Conservation (phyloP, 2,113 vertebrate species). For the Xiphias gladius region DNA sequence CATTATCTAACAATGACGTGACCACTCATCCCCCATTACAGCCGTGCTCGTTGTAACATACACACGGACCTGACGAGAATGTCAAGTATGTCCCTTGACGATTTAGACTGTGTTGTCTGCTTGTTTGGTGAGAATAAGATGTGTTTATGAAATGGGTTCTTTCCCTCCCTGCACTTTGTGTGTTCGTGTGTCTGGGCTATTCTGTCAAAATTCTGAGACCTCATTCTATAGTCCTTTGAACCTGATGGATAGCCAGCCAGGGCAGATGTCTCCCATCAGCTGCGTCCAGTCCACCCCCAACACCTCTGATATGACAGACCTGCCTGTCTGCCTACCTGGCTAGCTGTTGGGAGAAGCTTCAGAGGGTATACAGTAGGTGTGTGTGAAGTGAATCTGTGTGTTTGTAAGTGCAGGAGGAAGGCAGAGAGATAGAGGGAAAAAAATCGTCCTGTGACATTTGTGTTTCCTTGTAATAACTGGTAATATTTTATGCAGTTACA, state of each 20-base stretch:
- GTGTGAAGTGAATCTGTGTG: slow-evolving; percentile 8
- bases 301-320: slow-evolving; percentile 55
- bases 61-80: slow-evolving; percentile 38
- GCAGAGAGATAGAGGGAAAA: not conserved
- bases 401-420: not conserved
- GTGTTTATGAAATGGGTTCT: slow-evolving; percentile 40
- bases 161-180: slow-evolving; percentile 22
- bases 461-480: not conserved
- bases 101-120: slow-evolving; percentile 47
- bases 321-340: slow-evolving; percentile 38
- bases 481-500: slow-evolving; percentile 18
- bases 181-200: slow-evolving; percentile 48
- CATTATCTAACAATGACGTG: slow-evolving; percentile 24
- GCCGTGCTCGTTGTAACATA: not conserved
- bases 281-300: slow-evolving; percentile 23
- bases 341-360: slow-evolving; percentile 9
- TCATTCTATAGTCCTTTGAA: slow-evolving; percentile 54
- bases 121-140: slow-evolving; percentile 13
- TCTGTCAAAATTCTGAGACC: slow-evolving; percentile 62
- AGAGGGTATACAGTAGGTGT: slow-evolving; percentile 11
- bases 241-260: slow-evolving; percentile 40
- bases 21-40: slow-evolving; percentile 39
- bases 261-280: slow-evolving; percentile 73
- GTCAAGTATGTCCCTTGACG: slow-evolving; percentile 40
- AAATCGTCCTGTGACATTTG: not conserved